Percentiles rank a stretch among this genome's conserved stretches.
phyloP scores from a whole-genome alignment of 2,797 vertebrate species.

The Poecilia wingei region DNA sequence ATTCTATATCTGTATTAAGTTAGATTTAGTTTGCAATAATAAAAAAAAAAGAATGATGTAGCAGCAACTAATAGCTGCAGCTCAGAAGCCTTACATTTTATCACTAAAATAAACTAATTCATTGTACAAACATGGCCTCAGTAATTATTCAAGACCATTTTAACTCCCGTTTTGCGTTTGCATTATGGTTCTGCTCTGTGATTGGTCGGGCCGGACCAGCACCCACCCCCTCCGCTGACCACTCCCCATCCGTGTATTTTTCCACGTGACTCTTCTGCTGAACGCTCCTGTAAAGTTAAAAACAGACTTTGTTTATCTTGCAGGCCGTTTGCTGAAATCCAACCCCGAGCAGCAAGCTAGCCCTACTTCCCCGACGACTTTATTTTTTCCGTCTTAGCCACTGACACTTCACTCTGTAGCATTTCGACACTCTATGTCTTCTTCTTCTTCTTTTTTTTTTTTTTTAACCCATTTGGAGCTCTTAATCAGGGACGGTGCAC shows the following conservation, averaged over 20 bases:
- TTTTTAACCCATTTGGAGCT: slow-evolving; percentile 12
- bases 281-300: slow-evolving; percentile 81
- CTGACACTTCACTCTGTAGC: slow-evolving; percentile 3
- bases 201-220: slow-evolving; percentile 66
- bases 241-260: slow-evolving; percentile 59
- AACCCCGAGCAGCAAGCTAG: slow-evolving; percentile 40
- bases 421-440: slow-evolving; percentile 24
- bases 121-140: not conserved
- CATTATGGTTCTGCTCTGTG: slow-evolving; percentile 33
- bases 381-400: slow-evolving; percentile 15
- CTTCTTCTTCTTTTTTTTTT: no score
- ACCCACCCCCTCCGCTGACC: slow-evolving; percentile 70
- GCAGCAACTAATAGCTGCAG: not conserved
- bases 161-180: not conserved
- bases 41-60: not conserved
- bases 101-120: not conserved
- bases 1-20: not conserved
- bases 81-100: not conserved
- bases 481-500: slow-evolving; percentile 35
- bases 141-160: not conserved
- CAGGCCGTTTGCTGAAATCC: slow-evolving; percentile 64
- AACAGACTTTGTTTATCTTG: slow-evolving; percentile 83
- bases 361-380: not conserved
- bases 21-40: not conserved
- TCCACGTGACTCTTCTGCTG: slow-evolving; percentile 71